Percentiles rank a stretch among this genome's conserved stretches.
phyloP scores from a whole-genome alignment of 2,888 invertebrate species.

The Plagiodera versicolora region DNA sequence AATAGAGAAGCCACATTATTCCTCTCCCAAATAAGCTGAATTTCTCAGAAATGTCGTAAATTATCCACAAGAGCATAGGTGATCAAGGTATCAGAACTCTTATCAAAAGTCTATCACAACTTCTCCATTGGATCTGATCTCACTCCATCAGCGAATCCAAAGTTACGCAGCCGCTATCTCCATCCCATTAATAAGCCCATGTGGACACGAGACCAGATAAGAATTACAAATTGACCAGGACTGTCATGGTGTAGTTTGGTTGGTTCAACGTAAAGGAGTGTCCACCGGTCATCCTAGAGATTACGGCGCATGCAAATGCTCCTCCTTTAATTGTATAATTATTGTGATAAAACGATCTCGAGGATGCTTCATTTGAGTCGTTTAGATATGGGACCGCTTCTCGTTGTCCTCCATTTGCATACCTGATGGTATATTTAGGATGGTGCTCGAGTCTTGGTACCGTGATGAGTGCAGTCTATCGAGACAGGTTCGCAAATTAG shows the following conservation, averaged over 20 bases:
- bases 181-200: not conserved
- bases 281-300: conserved; percentile 1
- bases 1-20: no score
- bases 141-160: not conserved
- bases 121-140: no score
- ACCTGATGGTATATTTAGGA: conserved; percentile 13
- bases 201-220: not conserved
- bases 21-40: no score
- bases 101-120: no score
- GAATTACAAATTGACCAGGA: conserved; percentile 11
- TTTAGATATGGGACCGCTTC: conserved; percentile 19
- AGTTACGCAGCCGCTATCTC: not conserved
- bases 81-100: no score
- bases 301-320: conserved; percentile 22
- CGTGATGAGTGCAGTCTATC: conserved; percentile 5
- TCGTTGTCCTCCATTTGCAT: conserved; percentile 17
- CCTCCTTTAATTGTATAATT: conserved; percentile 21
- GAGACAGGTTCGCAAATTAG: not conserved
- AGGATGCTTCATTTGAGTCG: conserved; percentile 20
- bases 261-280: conserved; percentile 3
- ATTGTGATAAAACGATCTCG: conserved; percentile 24
- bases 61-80: no score
- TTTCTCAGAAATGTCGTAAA: no score
- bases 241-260: not conserved
- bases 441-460: conserved; percentile 9